Evolutionary conservation across 2,888 invertebrate genomes (phyloP).

Genomic region (Baronia brevicornis): DNA sequence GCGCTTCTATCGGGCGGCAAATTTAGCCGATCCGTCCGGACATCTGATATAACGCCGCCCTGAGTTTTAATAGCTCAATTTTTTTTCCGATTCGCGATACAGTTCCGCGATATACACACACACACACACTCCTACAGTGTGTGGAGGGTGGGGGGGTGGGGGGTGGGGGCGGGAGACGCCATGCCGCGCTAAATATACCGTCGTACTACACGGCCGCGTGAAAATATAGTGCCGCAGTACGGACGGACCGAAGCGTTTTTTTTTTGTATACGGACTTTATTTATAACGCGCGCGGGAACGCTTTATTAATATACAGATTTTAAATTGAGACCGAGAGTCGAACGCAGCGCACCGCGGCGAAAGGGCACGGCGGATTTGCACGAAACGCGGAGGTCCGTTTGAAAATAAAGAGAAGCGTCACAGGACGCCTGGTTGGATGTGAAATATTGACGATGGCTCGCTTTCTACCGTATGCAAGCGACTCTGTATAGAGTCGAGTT

Average conservation of each 20-base stretch:
- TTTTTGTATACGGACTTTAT: conserved; percentile 31
- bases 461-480: no score
- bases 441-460: background rate
- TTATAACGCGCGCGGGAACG: conserved; percentile 34
- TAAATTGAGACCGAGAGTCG: conserved; percentile 44
- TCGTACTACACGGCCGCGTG: conserved; percentile 35
- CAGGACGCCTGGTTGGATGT: background rate
- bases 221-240: conserved; percentile 45
- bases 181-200: conserved; percentile 50
- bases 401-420: conserved; percentile 2
- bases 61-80: no score
- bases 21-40: conserved; percentile 14
- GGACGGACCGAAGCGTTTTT: conserved; percentile 25
- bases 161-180: conserved; percentile 41
- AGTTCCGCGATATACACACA: no score
- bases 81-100: no score
- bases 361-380: conserved; percentile 51
- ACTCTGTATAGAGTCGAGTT: no score
- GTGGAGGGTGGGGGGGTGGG: conserved; percentile 22
- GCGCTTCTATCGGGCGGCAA: no score
- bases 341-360: conserved; percentile 39
- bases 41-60: conserved; percentile 23
- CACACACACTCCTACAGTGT: no score
- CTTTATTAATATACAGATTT: conserved; percentile 39
- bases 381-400: background rate